Evolutionary conservation across 2,888 invertebrate species (phyloP).

Genomic region (Agrotis segetum): DNA sequence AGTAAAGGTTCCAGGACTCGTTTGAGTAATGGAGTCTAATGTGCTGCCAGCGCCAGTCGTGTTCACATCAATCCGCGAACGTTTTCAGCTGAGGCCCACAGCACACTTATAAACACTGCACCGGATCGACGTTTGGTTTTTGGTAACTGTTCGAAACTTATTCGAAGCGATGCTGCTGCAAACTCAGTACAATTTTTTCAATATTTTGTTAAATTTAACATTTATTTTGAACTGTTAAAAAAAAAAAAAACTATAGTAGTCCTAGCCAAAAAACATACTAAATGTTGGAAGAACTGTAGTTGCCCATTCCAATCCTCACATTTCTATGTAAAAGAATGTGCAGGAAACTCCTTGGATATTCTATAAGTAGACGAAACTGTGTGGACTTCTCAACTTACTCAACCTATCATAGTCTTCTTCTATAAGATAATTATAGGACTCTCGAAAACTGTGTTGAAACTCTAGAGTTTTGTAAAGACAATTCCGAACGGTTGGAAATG

Average conservation of each 20-base stretch:
- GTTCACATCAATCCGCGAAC: conserved; percentile 13
- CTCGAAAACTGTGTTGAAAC: too few relatives aligned
- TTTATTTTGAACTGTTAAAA: too few relatives aligned
- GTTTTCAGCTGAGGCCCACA: not conserved
- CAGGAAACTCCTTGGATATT: too few relatives aligned
- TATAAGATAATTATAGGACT: not conserved
- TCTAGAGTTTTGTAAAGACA: too few relatives aligned
- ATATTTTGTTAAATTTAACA: too few relatives aligned
- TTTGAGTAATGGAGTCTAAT: conserved; percentile 36
- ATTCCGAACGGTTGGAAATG: too few relatives aligned
- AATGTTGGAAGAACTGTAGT: too few relatives aligned
- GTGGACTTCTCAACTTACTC: not conserved
- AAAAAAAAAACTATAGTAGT: too few relatives aligned
- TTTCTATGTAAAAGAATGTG: too few relatives aligned
- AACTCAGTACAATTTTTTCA: too few relatives aligned
- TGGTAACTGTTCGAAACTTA: not conserved
- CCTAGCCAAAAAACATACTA: too few relatives aligned
- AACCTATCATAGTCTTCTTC: not conserved
- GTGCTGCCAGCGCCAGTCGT: conserved; percentile 26
- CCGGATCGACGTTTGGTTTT: not conserved
- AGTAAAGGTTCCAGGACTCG: not conserved
- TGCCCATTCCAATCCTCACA: too few relatives aligned
- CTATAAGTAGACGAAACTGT: not conserved
- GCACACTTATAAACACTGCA: not conserved
- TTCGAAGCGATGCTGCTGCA: not conserved